These are phyloP conservation scores for Trachelipus rathkii DNA, from an alignment of 1,140 invertebrate species.

Conservation along the genomic window DNA sequence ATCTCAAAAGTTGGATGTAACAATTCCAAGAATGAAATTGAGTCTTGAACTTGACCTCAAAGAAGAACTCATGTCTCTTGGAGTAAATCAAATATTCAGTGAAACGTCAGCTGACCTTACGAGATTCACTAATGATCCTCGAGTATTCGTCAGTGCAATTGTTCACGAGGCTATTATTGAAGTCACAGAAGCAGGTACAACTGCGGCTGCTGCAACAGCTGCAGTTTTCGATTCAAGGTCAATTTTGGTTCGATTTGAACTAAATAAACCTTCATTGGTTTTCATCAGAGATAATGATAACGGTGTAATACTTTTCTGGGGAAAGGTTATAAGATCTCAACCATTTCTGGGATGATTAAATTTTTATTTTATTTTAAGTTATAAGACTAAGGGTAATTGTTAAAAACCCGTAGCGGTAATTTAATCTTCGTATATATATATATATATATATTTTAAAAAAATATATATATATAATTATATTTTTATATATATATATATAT, in stretches of 20 bases:
- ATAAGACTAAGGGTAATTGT: too few relatives aligned
- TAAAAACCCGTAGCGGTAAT: too few relatives aligned
- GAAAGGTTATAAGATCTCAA: conserved; percentile 57
- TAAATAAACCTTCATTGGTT: conserved; percentile 68
- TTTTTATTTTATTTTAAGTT: too few relatives aligned
- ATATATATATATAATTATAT: too few relatives aligned
- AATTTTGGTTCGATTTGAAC: conserved; percentile 61
- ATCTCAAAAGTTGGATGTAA: too few relatives aligned
- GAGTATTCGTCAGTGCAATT: conserved; percentile 58
- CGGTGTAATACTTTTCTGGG: conserved; percentile 63
- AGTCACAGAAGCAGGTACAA: conserved; percentile 73
- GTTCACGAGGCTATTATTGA: conserved; percentile 75
- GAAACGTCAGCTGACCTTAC: conserved; percentile 59
- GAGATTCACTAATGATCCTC: conserved; percentile 53
- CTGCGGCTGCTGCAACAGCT: conserved; percentile 67
- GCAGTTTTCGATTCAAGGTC: neutral
- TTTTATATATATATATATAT: too few relatives aligned
- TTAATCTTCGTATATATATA: too few relatives aligned
- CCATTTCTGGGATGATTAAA: too few relatives aligned
- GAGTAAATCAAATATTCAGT: conserved; percentile 63
- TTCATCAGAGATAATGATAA: conserved; percentile 59
- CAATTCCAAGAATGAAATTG: too few relatives aligned
- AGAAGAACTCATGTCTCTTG: too few relatives aligned
- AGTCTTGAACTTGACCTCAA: too few relatives aligned
- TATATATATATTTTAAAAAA: too few relatives aligned